Conservation (phyloP, 1,140 invertebrate genomes). For the Melipona quadrifasciata region DNA sequence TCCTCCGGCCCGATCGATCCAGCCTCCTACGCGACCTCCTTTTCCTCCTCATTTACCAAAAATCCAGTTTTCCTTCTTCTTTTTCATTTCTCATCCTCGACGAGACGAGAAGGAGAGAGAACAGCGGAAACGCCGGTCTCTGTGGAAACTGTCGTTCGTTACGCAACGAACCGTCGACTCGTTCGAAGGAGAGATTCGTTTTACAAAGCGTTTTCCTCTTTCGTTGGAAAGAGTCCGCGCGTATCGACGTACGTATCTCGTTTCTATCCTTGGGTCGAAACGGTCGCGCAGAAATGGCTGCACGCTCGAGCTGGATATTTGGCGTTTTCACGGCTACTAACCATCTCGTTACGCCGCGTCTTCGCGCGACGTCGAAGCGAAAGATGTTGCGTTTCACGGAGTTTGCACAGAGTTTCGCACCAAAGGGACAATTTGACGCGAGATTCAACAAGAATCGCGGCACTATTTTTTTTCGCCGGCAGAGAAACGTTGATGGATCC, state of each 20-base stretch:
- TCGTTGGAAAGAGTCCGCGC: not conserved
- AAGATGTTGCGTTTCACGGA: too few relatives aligned
- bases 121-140: not conserved
- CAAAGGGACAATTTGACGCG: too few relatives aligned
- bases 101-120: not conserved
- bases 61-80: not conserved
- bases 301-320: not conserved
- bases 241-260: not conserved
- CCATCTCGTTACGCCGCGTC: not conserved
- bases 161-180: not conserved
- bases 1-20: not conserved
- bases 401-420: too few relatives aligned
- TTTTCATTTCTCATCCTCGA: not conserved
- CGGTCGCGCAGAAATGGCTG: not conserved
- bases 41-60: not conserved
- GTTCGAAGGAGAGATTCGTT: not conserved
- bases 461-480: too few relatives aligned
- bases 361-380: not conserved
- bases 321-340: not conserved
- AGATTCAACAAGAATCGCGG: too few relatives aligned
- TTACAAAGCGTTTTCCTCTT: not conserved
- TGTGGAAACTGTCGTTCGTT: not conserved
- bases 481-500: too few relatives aligned
- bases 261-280: not conserved
- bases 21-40: not conserved